phyloP scores from a whole-genome alignment of 2,888 invertebrate species.

The Morpho helenor region DNA sequence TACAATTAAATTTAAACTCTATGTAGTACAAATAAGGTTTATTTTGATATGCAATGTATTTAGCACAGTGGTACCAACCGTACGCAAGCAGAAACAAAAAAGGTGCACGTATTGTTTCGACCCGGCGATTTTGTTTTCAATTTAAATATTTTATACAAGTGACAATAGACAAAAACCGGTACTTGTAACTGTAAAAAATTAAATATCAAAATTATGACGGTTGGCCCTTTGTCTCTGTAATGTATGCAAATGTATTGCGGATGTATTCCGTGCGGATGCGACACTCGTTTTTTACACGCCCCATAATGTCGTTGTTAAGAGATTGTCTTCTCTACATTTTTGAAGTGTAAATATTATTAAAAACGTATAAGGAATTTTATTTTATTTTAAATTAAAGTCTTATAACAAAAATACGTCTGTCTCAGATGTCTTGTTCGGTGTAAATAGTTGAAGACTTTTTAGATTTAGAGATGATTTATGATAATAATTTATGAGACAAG shows the following conservation, averaged over 20 bases:
- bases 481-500: too few species aligned
- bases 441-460: too few species aligned
- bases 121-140: constrained; percentile 70
- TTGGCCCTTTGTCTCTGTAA: constrained; percentile 63
- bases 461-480: too few species aligned
- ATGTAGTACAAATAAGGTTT: neutral
- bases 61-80: constrained; percentile 36
- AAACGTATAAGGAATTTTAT: too few species aligned
- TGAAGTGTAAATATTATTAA: too few species aligned
- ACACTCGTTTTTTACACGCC: constrained; percentile 26
- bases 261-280: constrained; percentile 37
- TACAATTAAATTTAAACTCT: constrained; percentile 22
- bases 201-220: constrained; percentile 76
- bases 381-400: too few species aligned
- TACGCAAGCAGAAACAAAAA: constrained; percentile 45
- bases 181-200: constrained; percentile 77
- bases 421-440: too few species aligned
- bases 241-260: constrained; percentile 68
- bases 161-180: constrained; percentile 76
- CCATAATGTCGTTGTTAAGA: constrained; percentile 20
- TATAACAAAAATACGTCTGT: too few species aligned
- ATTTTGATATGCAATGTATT: constrained; percentile 21
- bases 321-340: constrained; percentile 1
- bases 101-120: constrained; percentile 70
- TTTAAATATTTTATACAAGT: constrained; percentile 74